Evolutionary conservation across 2,888 invertebrate species (phyloP).

Genomic region (Drosophila rubida): DNA sequence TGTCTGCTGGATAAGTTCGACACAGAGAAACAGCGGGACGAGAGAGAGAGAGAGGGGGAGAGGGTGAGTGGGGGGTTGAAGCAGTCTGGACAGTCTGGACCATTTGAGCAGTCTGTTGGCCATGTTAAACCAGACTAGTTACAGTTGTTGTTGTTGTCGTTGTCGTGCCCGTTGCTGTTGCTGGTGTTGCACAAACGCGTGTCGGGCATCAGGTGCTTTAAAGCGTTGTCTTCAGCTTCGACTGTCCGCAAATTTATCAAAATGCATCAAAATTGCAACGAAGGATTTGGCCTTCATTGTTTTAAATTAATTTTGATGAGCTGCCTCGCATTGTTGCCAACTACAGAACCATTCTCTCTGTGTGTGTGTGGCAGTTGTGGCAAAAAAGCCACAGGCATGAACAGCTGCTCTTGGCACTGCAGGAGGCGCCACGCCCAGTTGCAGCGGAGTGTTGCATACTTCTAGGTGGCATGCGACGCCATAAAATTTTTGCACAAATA

Average conservation of each 20-base stretch:
- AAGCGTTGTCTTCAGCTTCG: slow-evolving; percentile 22
- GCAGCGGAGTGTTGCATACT: slow-evolving; percentile 51
- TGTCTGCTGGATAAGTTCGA: slow-evolving; percentile 79
- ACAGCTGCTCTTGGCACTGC: slow-evolving; percentile 22
- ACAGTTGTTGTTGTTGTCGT: slow-evolving; percentile 34
- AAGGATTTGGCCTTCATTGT: slow-evolving; percentile 31
- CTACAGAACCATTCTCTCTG: too few species aligned
- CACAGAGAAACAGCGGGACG: slow-evolving; percentile 13
- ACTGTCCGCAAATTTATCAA: slow-evolving; percentile 29
- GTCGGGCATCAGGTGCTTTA: slow-evolving; percentile 42
- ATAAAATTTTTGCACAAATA: slow-evolving; percentile 57
- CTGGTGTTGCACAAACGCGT: slow-evolving; percentile 27
- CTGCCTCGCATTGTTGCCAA: slow-evolving; percentile 14
- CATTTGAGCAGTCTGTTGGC: slow-evolving; percentile 57
- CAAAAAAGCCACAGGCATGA: slow-evolving; percentile 28
- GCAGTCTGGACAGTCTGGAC: slow-evolving; percentile 51
- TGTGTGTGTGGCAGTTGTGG: too few species aligned
- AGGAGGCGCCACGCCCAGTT: slow-evolving; percentile 27
- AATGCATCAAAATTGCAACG: slow-evolving; percentile 11
- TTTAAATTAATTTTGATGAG: slow-evolving; percentile 22
- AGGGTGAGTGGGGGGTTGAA: slow-evolving; percentile 12
- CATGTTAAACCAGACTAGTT: slow-evolving; percentile 58
- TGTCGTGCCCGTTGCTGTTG: slow-evolving; percentile 18
- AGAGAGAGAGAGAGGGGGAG: neutral
- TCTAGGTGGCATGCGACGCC: slow-evolving; percentile 53